Base-by-base conservation (phyloP, 2,888 invertebrate species). In the Stenurella melanura region DNA sequence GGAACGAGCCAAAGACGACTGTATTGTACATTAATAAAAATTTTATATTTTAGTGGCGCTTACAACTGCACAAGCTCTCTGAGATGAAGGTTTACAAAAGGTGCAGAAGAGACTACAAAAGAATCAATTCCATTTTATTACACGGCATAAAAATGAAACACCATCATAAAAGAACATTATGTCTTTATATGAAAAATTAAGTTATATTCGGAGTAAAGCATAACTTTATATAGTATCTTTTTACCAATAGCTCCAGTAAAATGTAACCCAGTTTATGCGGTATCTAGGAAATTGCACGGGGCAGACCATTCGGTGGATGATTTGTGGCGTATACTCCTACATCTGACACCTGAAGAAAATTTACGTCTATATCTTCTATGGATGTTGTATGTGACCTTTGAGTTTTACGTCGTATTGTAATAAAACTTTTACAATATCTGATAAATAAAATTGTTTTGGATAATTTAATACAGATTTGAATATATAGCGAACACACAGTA, bases 331-430 rank as follows among this genome's bases (percentile, higher is more conserved):
- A 72, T 64, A 75, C 78, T 78, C 78, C 73, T 67, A 69, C 75
- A 74, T 78, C 78, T 81, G 81, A 81, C 81, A 77, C 78, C 81
- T 80, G 78, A 79, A 79, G 81, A 78, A 78, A 81, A 81, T 81
- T 81, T 81, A 81, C 79, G 77, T 78, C 77, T 79, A 74, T 75
- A 77, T 77, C 71, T 79, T 75, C 17, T 15, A 34, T 42, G 77
- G 73, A 73, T 72, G 42, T 60, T 42, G 77, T 78, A 80, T 80
- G 76, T 76, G 80, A 75, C 77, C 80, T 73, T 64, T 69, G 78
- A 70, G 76, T 80, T 78, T 74, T 76, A 76, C 75, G 74, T 74
- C 75, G 80, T 70, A 78, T 78, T 80, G 80, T 80, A 78, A 80
- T 80, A 84, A 78, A 78, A 78, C 75, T 78, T 70, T 70, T 60